phyloP scores from a whole-genome alignment of 2,888 invertebrate species.

The Patella depressa region DNA sequence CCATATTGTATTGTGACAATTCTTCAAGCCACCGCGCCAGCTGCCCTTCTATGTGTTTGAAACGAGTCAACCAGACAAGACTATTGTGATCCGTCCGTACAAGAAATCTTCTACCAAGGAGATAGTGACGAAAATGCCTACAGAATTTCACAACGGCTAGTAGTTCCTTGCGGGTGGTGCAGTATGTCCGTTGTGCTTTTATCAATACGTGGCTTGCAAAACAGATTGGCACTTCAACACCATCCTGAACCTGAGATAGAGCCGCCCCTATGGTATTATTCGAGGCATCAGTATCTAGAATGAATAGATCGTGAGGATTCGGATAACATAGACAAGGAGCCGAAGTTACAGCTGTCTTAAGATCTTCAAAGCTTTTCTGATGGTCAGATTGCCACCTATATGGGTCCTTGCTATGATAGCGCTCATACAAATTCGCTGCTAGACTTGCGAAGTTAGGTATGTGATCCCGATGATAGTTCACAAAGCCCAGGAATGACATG shows the following conservation, averaged over 20 bases:
- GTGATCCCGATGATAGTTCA: too few species aligned
- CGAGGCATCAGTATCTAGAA: slow-evolving; percentile 41
- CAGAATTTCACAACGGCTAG: slow-evolving; percentile 39
- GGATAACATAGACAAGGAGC: too few species aligned
- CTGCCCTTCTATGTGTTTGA: slow-evolving; percentile 37
- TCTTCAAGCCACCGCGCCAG: slow-evolving; percentile 42
- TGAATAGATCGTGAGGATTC: too few species aligned
- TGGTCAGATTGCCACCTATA: too few species aligned
- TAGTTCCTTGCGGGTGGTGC: slow-evolving; percentile 16
- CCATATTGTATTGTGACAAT: slow-evolving; percentile 37
- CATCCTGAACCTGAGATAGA: slow-evolving; percentile 37
- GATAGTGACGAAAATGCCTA: slow-evolving; percentile 36
- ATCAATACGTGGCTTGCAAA: slow-evolving; percentile 34
- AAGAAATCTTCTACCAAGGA: slow-evolving; percentile 31
- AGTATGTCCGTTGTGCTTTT: slow-evolving; percentile 37
- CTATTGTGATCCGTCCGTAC: slow-evolving; percentile 40
- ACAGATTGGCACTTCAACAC: slow-evolving; percentile 33
- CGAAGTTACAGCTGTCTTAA: too few species aligned
- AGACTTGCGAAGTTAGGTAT: too few species aligned
- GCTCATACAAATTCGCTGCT: too few species aligned
- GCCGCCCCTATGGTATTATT: slow-evolving; percentile 38
- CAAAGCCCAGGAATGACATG: too few species aligned
- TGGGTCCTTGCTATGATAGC: too few species aligned
- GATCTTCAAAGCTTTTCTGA: too few species aligned
- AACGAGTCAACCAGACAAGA: slow-evolving; percentile 33